Conservation (phyloP, 2,888 invertebrate species). For the Trypoxylon attenuatum region DNA sequence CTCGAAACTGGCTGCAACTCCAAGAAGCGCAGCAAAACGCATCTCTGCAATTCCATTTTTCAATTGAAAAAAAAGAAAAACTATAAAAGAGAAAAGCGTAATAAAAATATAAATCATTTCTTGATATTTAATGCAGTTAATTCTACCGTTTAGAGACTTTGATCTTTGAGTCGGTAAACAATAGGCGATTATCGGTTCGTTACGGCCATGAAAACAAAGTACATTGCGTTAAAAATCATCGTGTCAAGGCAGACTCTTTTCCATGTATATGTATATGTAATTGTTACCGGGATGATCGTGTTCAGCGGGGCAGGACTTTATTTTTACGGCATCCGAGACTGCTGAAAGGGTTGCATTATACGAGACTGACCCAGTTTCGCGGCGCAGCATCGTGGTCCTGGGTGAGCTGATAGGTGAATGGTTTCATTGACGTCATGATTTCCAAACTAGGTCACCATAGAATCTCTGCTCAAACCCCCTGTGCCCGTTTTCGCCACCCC, state of each 20-base stretch:
- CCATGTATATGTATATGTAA: neutral
- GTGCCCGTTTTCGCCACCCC: constrained; percentile 36
- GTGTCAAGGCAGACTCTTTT: neutral
- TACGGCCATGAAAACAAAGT: too few species aligned
- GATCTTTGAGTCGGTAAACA: too few species aligned
- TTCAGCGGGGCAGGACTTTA: constrained; percentile 26
- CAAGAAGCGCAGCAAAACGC: neutral
- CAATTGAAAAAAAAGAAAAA: too few species aligned
- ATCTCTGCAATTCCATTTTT: neutral
- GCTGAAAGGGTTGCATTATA: constrained; percentile 45
- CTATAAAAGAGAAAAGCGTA: too few species aligned
- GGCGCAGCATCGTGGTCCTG: constrained; percentile 46
- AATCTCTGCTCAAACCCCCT: constrained; percentile 20
- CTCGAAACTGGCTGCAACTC: constrained; percentile 2
- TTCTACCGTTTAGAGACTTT: too few species aligned
- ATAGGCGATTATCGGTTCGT: too few species aligned
- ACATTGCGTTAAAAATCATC: neutral
- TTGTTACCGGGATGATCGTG: constrained; percentile 17
- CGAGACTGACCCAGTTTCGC: constrained; percentile 37
- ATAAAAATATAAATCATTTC: too few species aligned
- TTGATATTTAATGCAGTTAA: too few species aligned
- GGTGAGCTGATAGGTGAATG: constrained; percentile 58
- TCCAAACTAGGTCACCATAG: constrained; percentile 40
- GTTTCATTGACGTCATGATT: constrained; percentile 43
- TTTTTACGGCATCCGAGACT: constrained; percentile 37